A percentile compares a stretch with the other conserved stretches of the same genome.
Conservation (phyloP, 2,113 vertebrate species). For the Hyaena hyaena region DNA sequence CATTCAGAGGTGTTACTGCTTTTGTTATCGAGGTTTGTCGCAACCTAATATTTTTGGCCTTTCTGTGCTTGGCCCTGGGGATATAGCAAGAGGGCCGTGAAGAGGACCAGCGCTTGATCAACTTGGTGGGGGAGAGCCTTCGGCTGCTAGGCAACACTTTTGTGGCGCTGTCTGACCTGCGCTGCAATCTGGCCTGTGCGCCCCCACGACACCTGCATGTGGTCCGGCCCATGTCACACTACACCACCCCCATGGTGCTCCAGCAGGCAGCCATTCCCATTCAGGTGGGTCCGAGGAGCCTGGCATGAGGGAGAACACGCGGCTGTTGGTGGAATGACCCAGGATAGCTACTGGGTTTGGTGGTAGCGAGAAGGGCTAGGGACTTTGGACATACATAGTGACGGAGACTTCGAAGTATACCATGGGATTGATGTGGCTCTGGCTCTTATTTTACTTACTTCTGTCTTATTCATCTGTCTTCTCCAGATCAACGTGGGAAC, state of each 20-base stretch:
- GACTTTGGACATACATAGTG: neutral
- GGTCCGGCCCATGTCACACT: constrained; percentile 94
- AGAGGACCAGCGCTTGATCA: constrained; percentile 92
- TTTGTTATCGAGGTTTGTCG: neutral
- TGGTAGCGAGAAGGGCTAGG: neutral
- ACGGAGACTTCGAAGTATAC: neutral
- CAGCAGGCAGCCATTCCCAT: constrained; percentile 93
- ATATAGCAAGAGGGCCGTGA: constrained; percentile 90
- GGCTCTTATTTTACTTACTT: neutral
- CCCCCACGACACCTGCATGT: constrained; percentile 94
- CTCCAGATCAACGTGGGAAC: constrained; percentile 93
- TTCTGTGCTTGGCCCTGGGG: neutral
- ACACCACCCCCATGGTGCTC: constrained; percentile 90
- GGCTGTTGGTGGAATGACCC: neutral
- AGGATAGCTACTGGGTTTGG: too few relatives aligned
- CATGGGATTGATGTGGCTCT: neutral
- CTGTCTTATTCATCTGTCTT: neutral
- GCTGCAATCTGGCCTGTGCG: constrained; percentile 90
- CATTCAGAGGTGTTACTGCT: neutral
- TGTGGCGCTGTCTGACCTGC: constrained; percentile 93
- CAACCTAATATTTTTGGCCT: neutral
- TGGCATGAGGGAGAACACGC: accelerated
- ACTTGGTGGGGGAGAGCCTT: constrained; percentile 92
- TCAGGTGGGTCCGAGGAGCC: constrained; percentile 84
- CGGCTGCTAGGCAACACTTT: constrained; percentile 93